Base-by-base conservation (phyloP, 2,888 invertebrate species). In the Aspidapion aeneum region DNA sequence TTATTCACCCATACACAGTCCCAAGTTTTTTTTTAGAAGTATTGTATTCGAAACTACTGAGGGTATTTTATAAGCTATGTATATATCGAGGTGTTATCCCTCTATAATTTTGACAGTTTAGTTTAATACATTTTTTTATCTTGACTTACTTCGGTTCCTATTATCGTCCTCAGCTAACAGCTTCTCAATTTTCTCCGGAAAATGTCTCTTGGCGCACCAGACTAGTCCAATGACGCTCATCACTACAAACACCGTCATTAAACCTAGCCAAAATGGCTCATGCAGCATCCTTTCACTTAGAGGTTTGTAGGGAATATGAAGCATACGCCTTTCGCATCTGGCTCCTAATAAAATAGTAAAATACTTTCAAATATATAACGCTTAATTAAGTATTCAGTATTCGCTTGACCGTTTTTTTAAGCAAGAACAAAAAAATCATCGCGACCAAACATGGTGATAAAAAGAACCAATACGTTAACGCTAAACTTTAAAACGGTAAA, bases 231-330 rank as follows among this genome's bases (percentile, higher is more conserved):
- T 90, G 67, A 90, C 84, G 58, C 87, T 88, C 72, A 94, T 84
- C 0, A 94, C 91, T 9, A 89, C 86, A 72, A 90, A 89, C 0
- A 94, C 93, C 0, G 93, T 91, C 77, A 94, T 90, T 50, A 94
- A 83, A 0, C 94, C 94, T 54, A 94, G 82, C 94, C 94, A 94
- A 79, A 94, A 94, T 0, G 94, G 94, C 76, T 94, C 93, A 71
- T 92, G 90, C 22, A 94, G 82, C 90, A 94, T 91, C 21, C 91
- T 82, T 70, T 92, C 87, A 9, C 92, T 91, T 18, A 93, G 81
- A 2, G 88, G 88, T 71, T 87, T 88, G 77, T 86, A 88, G 1
- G 88, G 87, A 64, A 89, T 88, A 72, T 88, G 86, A 68, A 87
- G 83, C 80, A 88, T 87, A 52, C 86, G 81, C 59, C 82, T 81